These are phyloP conservation scores for Chromis chromis DNA, from an alignment of 2,797 vertebrate genomes.

Conservation along the genomic window DNA sequence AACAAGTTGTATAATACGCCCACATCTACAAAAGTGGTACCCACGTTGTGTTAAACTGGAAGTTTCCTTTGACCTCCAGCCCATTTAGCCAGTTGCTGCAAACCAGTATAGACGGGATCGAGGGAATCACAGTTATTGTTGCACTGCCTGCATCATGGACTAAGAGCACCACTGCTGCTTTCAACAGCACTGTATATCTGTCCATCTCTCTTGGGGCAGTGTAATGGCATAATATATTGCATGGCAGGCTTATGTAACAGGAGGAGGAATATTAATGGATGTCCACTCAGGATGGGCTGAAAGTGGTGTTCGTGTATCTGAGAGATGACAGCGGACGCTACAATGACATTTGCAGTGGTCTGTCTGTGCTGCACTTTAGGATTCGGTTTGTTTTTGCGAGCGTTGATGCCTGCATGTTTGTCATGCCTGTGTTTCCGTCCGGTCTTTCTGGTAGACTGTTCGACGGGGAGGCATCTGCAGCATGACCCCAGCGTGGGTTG, in stretches of 20 bases:
- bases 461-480: not conserved
- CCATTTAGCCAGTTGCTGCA: not conserved
- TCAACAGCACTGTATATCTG: slow-evolving; percentile 35
- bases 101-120: not conserved
- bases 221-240: slow-evolving; percentile 70
- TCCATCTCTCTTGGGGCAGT: slow-evolving; percentile 50
- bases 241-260: slow-evolving; percentile 76
- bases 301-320: slow-evolving; percentile 47
- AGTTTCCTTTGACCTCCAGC: not conserved
- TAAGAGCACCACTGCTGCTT: slow-evolving; percentile 1
- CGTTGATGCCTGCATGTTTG: slow-evolving; percentile 13
- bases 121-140: slow-evolving; percentile 19
- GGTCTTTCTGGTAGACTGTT: not conserved
- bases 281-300: slow-evolving; percentile 59
- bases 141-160: slow-evolving; percentile 14
- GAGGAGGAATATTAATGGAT: slow-evolving; percentile 76
- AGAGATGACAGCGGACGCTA: slow-evolving; percentile 17
- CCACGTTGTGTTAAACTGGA: too few relatives aligned
- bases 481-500: slow-evolving; percentile 16
- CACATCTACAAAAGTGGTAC: too few relatives aligned
- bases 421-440: slow-evolving; percentile 13
- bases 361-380: slow-evolving; percentile 8
- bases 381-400: slow-evolving; percentile 20
- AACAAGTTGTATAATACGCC: too few relatives aligned
- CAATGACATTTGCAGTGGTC: slow-evolving; percentile 4